phyloP scores from a whole-genome alignment of 2,113 vertebrate species.

The Haemorhous mexicanus region DNA sequence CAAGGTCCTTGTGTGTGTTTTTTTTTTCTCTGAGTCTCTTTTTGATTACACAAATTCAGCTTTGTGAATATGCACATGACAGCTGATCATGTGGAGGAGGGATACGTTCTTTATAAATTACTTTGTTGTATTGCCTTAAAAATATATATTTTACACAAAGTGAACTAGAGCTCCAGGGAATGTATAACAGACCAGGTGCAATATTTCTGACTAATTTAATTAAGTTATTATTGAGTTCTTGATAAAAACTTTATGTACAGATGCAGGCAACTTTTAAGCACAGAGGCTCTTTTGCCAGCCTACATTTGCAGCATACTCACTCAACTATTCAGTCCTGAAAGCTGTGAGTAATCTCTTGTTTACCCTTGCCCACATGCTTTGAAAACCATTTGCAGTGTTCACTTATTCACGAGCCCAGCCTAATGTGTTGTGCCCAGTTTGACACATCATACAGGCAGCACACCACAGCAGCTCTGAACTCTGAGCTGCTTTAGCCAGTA shows the following conservation, averaged over 20 bases:
- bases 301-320: background rate
- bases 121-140: background rate
- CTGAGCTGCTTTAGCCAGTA: background rate
- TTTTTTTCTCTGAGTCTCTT: background rate
- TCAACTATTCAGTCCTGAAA: background rate
- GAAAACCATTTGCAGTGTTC: background rate
- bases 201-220: background rate
- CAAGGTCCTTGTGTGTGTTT: background rate
- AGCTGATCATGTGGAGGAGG: background rate
- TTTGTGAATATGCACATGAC: background rate
- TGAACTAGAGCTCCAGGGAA: background rate
- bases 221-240: background rate
- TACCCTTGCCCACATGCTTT: background rate
- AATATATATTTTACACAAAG: background rate
- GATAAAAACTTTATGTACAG: background rate
- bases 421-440: background rate
- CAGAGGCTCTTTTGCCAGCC: background rate
- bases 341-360: slow-evolving; percentile 28
- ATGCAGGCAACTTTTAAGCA: background rate
- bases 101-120: background rate
- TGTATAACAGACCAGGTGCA: background rate
- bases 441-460: background rate
- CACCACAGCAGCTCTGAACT: background rate
- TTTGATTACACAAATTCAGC: background rate
- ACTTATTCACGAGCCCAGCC: background rate